phyloP scores from a whole-genome alignment of 1,140 invertebrate species.

The Acarapis woodi region DNA sequence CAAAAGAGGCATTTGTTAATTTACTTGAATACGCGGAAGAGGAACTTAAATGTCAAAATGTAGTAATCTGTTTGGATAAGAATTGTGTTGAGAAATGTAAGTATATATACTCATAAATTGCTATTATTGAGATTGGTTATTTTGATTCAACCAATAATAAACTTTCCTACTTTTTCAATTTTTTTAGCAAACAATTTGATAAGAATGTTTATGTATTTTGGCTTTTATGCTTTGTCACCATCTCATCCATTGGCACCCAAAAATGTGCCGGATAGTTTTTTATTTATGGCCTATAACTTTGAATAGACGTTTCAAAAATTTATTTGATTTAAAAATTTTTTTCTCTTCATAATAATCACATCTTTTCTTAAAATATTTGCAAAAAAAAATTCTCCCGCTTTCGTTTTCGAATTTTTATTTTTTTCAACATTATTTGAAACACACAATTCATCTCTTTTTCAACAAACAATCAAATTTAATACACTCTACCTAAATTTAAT shows the following conservation, averaged over 20 bases:
- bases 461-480: too few species aligned
- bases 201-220: conserved; percentile 84
- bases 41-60: conserved; percentile 44
- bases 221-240: conserved; percentile 54
- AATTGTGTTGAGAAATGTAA: conserved; percentile 44
- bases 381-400: too few species aligned
- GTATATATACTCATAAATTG: conserved; percentile 1
- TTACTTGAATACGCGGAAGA: conserved; percentile 86
- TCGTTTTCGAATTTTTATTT: too few species aligned
- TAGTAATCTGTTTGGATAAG: conserved; percentile 52
- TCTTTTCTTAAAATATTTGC: too few species aligned
- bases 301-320: conserved; percentile 20
- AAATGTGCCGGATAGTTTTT: conserved; percentile 24
- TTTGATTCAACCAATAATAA: not conserved
- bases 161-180: conserved; percentile 15
- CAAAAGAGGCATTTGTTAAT: conserved; percentile 68
- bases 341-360: too few species aligned
- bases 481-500: too few species aligned
- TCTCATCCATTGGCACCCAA: conserved; percentile 36
- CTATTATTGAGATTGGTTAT: too few species aligned
- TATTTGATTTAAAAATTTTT: too few species aligned
- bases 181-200: conserved; percentile 46
- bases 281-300: conserved; percentile 49
- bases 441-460: too few species aligned
- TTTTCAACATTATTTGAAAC: too few species aligned